Base-by-base conservation (phyloP, 2,888 invertebrate genomes). In the Andrena dorsata region DNA sequence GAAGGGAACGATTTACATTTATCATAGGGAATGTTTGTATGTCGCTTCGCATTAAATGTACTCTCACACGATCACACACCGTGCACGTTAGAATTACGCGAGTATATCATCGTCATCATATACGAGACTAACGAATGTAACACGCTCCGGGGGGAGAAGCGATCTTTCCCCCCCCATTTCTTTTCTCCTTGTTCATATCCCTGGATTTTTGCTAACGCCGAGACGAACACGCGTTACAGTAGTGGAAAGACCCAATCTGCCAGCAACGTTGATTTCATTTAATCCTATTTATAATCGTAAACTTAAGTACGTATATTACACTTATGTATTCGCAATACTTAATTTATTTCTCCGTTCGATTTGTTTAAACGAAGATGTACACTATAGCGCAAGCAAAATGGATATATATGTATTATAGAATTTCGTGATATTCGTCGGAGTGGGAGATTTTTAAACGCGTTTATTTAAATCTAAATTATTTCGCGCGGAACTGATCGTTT, bases 31-130 rank as follows among this genome's bases (percentile, higher is more conserved):
- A 71, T 73, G 76, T 82, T 85, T 85, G 75, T 82, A 85, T 82
- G 85, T 85, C 78, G 84, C 84, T 84, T 84, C 68, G 72, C 74
- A 76, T 84, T 60, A 75, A 75, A 84, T 84, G 75, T 80, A 85
- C 41, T 75, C 73, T 80, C 75, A 83, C 58, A 60, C 60, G n/a
- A 47, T 47, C 61, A 56, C 47, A 78, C 65, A 77, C 69, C 69
- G 53, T 82, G 82, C 82, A 82, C 80, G 68, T 80, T 85, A 85
- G 82, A 76, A 70, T 77, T 73, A 84, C 51, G 81, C 73, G 76
- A 85, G 64, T 61, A 68, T 85, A 76, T 70, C 70, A 66, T 79
- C 79, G 35, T 80, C 60, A 68, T 83, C 72, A 65, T 73, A 63
- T 72, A 63, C 56, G 75, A 64, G 30, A 32, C 51, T 51, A 65